Evolutionary conservation across 2,888 invertebrate species (phyloP).

Genomic region (Aleiodes testaceus): DNA sequence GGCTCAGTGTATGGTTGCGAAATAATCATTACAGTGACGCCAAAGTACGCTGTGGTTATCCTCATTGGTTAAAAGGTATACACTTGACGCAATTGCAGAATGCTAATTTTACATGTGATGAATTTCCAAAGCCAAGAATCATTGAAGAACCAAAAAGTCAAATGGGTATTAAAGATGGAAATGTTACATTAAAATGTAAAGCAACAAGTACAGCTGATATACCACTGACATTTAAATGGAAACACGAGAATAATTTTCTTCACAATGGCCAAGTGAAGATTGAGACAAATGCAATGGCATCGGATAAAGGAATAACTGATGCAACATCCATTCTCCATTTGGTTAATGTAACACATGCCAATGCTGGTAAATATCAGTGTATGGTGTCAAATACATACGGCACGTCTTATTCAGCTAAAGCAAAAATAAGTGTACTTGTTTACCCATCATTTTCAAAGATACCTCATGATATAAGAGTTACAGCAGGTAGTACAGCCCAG

Average conservation of each 20-base stretch:
- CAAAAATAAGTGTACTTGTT: constrained; percentile 89
- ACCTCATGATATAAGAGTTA: constrained; percentile 88
- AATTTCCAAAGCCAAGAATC: constrained; percentile 90
- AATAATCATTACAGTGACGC: constrained; percentile 76
- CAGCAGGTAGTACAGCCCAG: constrained; percentile 88
- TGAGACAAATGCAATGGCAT: constrained; percentile 72
- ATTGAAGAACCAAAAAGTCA: constrained; percentile 87
- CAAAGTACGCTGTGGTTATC: constrained; percentile 86
- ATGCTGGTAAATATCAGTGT: constrained; percentile 95
- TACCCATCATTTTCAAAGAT: constrained; percentile 90
- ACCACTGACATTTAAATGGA: constrained; percentile 89
- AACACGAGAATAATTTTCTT: constrained; percentile 85
- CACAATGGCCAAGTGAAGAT: constrained; percentile 69
- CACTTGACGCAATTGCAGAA: constrained; percentile 80
- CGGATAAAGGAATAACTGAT: constrained; percentile 77
- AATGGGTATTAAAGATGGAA: constrained; percentile 90
- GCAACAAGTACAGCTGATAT: constrained; percentile 86
- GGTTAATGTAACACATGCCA: constrained; percentile 83
- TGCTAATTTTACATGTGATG: constrained; percentile 82
- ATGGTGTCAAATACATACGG: constrained; percentile 92
- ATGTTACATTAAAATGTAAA: constrained; percentile 86
- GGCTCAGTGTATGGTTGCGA: constrained; percentile 90
- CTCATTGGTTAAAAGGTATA: constrained; percentile 82
- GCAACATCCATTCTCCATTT: constrained; percentile 84
- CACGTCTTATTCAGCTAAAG: constrained; percentile 89